Evolutionary conservation across 2,797 vertebrate genomes (phyloP), one percentile per base, ranked within the genome.

Genomic region (Ctenopoma kingsleyae): DNA sequence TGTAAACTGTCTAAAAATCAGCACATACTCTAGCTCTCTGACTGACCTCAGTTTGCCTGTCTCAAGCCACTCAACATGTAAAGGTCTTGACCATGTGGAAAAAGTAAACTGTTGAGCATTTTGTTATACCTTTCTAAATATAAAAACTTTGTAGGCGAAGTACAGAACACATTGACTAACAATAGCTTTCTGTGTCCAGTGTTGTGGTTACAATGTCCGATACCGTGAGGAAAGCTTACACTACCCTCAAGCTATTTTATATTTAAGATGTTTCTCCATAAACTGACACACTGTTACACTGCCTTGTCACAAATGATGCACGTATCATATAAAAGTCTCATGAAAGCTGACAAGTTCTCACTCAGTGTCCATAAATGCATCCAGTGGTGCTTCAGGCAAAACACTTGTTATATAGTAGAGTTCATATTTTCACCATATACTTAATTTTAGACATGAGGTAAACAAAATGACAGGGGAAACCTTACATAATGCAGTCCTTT

Each of bases 221-320:
- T 57, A 23, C 17, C 11, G 9, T 58, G 16, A 73, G 43, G 15
- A 59, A 64, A 40, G 13, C 73, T 36, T 46, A 1, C 4, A 9
- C 17, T 63, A 4, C 19, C 58, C 58, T 41, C 6, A 0, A 68
- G 81, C 71, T 68, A 17, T 58, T 74, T 73, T 44, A 55, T 71
- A 66, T 82, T 82, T 77, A 36, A 52, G 49, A 68, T 70, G 48
- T 77, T 84, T 57, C 59, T 51, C 61, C 82, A 48, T 76, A 70
- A 82, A 74, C 22, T 65, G 81, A 73, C 81, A 79, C 23, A 66
- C 40, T 56, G 16, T 64, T 70, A 58, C 60, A 67, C 55, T 3
- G 55, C 70, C 76, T 59, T 76, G 85, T 87, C 87, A 86, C 30
- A 64, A 78, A 53, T 67, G 54, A 86, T 83, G 69, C 53, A 78